Percentiles rank a stretch among this genome's conserved stretches.
These are phyloP conservation scores for Phyllotreta cruciferae DNA, from an alignment of 2,888 invertebrate genomes.

Conservation along the genomic window DNA sequence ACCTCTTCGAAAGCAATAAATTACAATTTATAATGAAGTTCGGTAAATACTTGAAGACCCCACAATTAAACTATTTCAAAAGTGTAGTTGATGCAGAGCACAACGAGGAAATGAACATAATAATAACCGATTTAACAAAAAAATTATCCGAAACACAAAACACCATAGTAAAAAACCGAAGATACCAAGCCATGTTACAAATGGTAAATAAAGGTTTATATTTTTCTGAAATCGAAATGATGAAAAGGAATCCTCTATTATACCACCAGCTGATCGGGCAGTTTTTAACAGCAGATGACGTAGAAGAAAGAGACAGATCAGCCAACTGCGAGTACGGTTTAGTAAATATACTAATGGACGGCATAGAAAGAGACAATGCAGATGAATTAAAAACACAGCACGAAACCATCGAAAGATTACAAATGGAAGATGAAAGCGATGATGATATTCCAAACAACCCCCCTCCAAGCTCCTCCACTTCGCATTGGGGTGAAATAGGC, in stretches of 20 bases:
- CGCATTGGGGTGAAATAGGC: conserved; percentile 53
- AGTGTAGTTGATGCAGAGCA: conserved; percentile 50
- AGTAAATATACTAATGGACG: conserved; percentile 79
- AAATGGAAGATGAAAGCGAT: conserved; percentile 57
- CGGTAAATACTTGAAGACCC: conserved; percentile 71
- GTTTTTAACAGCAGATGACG: conserved; percentile 81
- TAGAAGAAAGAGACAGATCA: conserved; percentile 65
- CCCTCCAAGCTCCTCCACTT: conserved; percentile 43
- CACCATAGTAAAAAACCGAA: conserved; percentile 74
- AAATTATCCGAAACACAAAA: conserved; percentile 48
- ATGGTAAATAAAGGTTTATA: conserved; percentile 75
- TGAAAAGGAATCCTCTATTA: conserved; percentile 85
- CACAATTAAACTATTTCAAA: conserved; percentile 77
- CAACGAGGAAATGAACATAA: conserved; percentile 68
- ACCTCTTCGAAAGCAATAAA: conserved; percentile 71
- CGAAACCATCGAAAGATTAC: conserved; percentile 66
- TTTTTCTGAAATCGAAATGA: conserved; percentile 94
- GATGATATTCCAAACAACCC: conserved; percentile 35
- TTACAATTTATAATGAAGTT: conserved; percentile 78
- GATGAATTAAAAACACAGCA: conserved; percentile 70
- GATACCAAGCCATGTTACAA: conserved; percentile 78
- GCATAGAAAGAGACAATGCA: conserved; percentile 77
- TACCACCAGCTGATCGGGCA: conserved; percentile 91
- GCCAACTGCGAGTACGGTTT: conserved; percentile 68
- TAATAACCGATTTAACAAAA: conserved; percentile 68